Conservation (phyloP, 1,140 invertebrate genomes). For the Brachionus calyciflorus region DNA sequence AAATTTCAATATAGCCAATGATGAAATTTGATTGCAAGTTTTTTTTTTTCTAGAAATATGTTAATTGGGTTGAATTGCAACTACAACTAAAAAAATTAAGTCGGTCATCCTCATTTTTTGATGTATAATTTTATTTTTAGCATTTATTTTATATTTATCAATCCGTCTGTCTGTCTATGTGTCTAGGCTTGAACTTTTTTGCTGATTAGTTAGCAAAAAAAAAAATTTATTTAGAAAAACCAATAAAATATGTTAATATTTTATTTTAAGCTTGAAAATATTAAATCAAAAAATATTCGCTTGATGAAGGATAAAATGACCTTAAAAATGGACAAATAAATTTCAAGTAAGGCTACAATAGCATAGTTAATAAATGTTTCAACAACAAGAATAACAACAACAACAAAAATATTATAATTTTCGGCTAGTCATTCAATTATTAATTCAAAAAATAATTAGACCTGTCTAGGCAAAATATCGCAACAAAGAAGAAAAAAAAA, state of each 20-base stretch:
- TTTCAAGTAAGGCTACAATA: too few relatives aligned
- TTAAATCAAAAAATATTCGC: slow-evolving; percentile 3
- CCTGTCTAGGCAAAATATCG: slow-evolving; percentile 34
- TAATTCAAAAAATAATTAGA: neutral
- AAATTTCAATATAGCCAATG: slow-evolving; percentile 33
- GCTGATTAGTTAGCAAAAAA: slow-evolving; percentile 25
- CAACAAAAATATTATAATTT: slow-evolving; percentile 17
- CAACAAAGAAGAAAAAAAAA: too few relatives aligned
- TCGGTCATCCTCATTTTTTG: slow-evolving; percentile 29
- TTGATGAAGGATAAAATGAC: slow-evolving; percentile 17
- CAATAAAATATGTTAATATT: slow-evolving; percentile 29
- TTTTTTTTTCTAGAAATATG: neutral
- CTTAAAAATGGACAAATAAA: too few relatives aligned
- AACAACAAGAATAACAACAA: neutral
- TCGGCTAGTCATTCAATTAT: slow-evolving; percentile 24
- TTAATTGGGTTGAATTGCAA: slow-evolving; percentile 31
- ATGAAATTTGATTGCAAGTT: neutral
- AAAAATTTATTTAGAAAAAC: too few relatives aligned
- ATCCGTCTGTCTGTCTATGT: slow-evolving; percentile 28
- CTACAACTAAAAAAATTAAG: neutral
- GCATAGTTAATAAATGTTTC: neutral
- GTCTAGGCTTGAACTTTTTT: slow-evolving; percentile 37
- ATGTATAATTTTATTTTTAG: slow-evolving; percentile 1
- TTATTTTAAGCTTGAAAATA: slow-evolving; percentile 8
- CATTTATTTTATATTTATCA: slow-evolving; percentile 32